A percentile compares a stretch with the other conserved stretches of the same genome.
phyloP scores from a whole-genome alignment of 2,797 vertebrate species.

The Gallinago nigripennis region DNA sequence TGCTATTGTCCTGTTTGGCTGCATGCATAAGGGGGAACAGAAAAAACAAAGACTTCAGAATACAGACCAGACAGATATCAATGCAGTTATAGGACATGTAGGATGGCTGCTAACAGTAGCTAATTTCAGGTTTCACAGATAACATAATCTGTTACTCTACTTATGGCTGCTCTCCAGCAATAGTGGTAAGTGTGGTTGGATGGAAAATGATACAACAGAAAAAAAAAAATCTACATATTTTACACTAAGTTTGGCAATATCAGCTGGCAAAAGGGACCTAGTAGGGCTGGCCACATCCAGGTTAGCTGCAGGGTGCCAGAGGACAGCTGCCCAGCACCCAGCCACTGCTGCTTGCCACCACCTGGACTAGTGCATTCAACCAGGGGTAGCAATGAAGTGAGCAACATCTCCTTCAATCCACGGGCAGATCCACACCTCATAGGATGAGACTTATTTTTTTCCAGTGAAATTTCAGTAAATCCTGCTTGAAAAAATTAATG shows the following conservation, averaged over 20 bases:
- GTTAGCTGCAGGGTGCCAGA: background rate
- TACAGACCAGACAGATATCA: background rate
- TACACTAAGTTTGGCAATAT: background rate
- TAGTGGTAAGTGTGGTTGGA: background rate
- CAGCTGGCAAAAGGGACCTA: accelerated
- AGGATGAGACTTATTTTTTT: background rate
- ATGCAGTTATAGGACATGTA: background rate
- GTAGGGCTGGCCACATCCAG: background rate
- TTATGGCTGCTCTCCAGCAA: background rate
- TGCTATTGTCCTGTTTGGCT: background rate
- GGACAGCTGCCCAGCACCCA: background rate
- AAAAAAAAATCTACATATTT: background rate
- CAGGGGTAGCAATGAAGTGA: background rate
- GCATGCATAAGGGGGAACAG: background rate
- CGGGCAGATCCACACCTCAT: accelerated
- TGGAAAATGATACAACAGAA: background rate
- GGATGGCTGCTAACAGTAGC: background rate
- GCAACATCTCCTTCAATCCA: background rate
- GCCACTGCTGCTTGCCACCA: accelerated
- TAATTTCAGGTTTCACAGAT: background rate
- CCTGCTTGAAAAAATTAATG: background rate
- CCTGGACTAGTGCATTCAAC: accelerated
- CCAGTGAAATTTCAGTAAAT: background rate
- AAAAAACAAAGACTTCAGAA: background rate
- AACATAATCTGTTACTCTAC: background rate